Evolutionary conservation across 2,113 vertebrate genomes (phyloP), one percentile per base, ranked within the genome.

Genomic region (Lepus timidus): DNA sequence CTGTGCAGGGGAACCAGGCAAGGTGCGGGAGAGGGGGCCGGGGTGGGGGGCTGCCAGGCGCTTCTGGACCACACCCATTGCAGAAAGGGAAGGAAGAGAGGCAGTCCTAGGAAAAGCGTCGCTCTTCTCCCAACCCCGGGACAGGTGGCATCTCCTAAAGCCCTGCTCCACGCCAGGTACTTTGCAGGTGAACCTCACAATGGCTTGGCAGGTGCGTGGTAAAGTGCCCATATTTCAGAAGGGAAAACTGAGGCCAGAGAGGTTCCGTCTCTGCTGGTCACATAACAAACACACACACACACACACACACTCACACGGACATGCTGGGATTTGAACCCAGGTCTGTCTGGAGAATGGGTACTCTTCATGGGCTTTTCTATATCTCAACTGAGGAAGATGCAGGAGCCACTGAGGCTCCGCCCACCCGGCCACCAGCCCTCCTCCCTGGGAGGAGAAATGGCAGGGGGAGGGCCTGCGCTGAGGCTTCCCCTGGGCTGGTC

Each of bases 131-230:
- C 51, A 58, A 71, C 17, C 70, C 74, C 49, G 87, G 62, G 61
- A 91, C 51, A 95, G 65, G 86, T 96, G 87, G 73, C 27, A 51
- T 84, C 93, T 70, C 44, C 25, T 93, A 76, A 51, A 27, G 14
- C 49, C 70, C 7, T 44, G 4, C 55, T 90, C 71, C 14, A 9
- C 14, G 61, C 55, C 55, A 71, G 64, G 44, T 36, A 22, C 55
- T 75, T 79, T 7, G 44, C 36, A 1, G n/a, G 55, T 27, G 27
- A 71, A 13, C 33, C 29, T 78, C 36, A 27, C 27, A 1, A 20
- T 8, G 33, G 62, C 13, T 62, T n/a, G 64, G 82, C 49, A 73
- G 61, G 33, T 49, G 58, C 39, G 31, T 73, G 64, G 58, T 27
- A 22, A 1, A 6, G 27, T 13, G 36, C 12, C 85, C 83, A 76